Conservation (phyloP, 1,140 invertebrate genomes). For the Caerostris extrusa region DNA sequence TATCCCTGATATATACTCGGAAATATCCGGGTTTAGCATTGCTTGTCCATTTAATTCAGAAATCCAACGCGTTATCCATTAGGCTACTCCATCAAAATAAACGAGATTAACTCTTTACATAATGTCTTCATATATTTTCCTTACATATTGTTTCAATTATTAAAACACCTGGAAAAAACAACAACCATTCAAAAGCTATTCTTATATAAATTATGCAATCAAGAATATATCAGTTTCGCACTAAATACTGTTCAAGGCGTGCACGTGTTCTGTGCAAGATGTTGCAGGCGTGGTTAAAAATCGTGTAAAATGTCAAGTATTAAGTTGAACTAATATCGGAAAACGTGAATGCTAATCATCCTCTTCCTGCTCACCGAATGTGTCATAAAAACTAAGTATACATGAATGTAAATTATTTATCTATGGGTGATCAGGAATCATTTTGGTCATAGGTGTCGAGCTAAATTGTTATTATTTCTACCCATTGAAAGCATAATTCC, state of each 20-base stretch:
- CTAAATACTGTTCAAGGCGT: not conserved
- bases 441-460: not conserved
- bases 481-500: not conserved
- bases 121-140: no score
- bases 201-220: not conserved
- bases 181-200: not conserved
- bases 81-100: no score
- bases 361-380: not conserved
- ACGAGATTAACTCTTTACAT: no score
- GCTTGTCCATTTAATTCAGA: no score
- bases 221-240: not conserved
- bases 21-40: no score
- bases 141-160: no score
- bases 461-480: not conserved
- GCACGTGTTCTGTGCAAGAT: not conserved
- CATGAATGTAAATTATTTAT: not conserved
- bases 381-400: not conserved
- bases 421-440: not conserved
- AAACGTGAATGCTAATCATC: not conserved
- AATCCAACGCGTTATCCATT: no score
- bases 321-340: not conserved
- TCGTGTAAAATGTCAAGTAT: not conserved
- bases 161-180: no score
- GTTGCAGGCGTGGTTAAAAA: not conserved
- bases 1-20: no score